phyloP scores from a whole-genome alignment of 2,113 vertebrate species.

The Catharus bicknelli region DNA sequence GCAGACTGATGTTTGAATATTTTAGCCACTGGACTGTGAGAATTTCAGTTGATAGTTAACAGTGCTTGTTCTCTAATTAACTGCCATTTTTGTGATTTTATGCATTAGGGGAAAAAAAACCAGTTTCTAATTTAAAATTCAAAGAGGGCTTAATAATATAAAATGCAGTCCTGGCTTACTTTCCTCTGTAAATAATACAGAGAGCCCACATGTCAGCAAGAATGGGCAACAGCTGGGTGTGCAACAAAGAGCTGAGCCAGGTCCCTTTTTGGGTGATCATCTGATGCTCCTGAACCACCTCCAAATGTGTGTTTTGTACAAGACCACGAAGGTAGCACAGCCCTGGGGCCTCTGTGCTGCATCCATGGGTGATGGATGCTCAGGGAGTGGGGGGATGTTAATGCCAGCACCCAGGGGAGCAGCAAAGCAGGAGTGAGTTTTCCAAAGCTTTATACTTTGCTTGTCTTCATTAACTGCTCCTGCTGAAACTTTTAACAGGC shows the following conservation, averaged over 20 bases:
- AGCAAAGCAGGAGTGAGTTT: neutral
- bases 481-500: constrained; percentile 8
- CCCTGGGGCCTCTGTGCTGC: neutral
- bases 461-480: constrained; percentile 29
- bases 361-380: fast-evolving
- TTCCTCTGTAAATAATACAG: neutral
- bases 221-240: neutral
- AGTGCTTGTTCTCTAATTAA: neutral
- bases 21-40: neutral
- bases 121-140: neutral
- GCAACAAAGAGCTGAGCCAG: fast-evolving
- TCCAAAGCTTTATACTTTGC: neutral
- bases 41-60: neutral
- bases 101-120: neutral
- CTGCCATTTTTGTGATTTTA: neutral
- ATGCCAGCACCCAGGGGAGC: neutral
- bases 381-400: neutral
- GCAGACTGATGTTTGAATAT: neutral
- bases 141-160: neutral
- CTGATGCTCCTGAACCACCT: neutral
- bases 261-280: neutral
- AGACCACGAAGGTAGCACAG: neutral
- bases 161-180: neutral
- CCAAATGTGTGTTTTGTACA: neutral
- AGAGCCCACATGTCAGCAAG: fast-evolving